Evolutionary conservation across 2,888 invertebrate genomes (phyloP).

Genomic region (Mythimna albipuncta): DNA sequence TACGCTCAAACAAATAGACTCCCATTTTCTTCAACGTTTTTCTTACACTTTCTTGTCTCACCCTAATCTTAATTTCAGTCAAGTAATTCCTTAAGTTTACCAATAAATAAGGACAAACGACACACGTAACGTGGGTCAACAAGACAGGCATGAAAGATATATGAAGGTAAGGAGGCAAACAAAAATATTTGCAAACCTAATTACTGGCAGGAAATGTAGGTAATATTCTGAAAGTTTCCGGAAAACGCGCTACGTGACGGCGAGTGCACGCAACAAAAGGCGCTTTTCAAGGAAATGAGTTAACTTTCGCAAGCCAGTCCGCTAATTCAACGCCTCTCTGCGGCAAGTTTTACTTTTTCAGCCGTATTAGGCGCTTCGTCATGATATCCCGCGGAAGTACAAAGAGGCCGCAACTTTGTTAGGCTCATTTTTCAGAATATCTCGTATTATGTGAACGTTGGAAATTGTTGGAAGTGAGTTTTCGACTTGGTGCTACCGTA

Average conservation of each 20-base stretch:
- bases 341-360: constrained; percentile 64
- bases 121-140: constrained; percentile 71
- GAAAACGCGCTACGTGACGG: constrained; percentile 78
- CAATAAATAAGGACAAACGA: constrained; percentile 63
- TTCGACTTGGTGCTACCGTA: constrained; percentile 35
- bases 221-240: constrained; percentile 78
- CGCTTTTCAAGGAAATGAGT: constrained; percentile 86
- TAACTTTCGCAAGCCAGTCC: constrained; percentile 79
- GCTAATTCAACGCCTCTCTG: constrained; percentile 71
- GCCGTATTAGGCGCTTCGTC: constrained; percentile 58
- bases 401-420: constrained; percentile 43
- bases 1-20: constrained; percentile 16
- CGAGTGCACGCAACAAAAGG: constrained; percentile 78
- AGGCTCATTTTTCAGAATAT: constrained; percentile 52
- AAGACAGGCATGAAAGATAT: constrained; percentile 81
- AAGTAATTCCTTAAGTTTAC: constrained; percentile 55
- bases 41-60: constrained; percentile 22
- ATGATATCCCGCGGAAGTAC: constrained; percentile 49
- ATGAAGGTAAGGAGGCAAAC: constrained; percentile 74
- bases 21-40: constrained; percentile 20
- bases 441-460: constrained; percentile 46
- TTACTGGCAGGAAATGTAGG: constrained; percentile 78
- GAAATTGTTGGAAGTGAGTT: constrained; percentile 48
- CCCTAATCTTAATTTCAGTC: constrained; percentile 54
- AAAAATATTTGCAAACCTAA: constrained; percentile 85